Base-by-base conservation (phyloP, 30 jellyfish, hydroid and myxozoan species). In the Calvadosia cruxmelitensis region DNA sequence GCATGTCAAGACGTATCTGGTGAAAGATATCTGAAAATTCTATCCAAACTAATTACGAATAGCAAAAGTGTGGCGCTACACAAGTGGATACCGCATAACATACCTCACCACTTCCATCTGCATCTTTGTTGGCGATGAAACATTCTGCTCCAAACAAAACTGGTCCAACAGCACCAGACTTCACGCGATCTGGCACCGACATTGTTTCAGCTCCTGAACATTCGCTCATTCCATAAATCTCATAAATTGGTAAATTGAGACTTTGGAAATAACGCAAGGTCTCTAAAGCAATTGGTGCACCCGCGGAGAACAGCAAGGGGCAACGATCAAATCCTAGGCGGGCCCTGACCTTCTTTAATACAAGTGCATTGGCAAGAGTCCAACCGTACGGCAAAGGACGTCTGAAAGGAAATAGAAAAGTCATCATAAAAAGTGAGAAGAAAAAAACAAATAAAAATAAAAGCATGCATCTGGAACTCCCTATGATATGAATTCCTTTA, bases 71-170 rank as follows among this genome's bases (percentile, higher is more conserved):
- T n/a, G n/a, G n/a, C n/a, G n/a, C n/a, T n/a, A n/a, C n/a, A n/a
- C n/a, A n/a, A n/a, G n/a, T n/a, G n/a, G n/a, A n/a, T n/a, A n/a
- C n/a, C n/a, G n/a, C n/a, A 57, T 57, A 3, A 32, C 81, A 3
- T 52, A 88, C 97, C 93, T 88, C 97, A 26, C 97, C 97, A 76
- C 95, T 69, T 3, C 97, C 97, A 68, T 88, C 95, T 52, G 52
- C 85, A 68, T 88, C 97, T 33, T 82, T 79, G 50, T 88, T 88
- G 52, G 72, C 75, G 13, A 88, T 77, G 52, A 73, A 80, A 34
- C 68, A n/a, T 64, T 88, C 97, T 23, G 52, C 34, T 20, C 65
- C 75, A 13, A 49, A 33, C 28, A 71, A 23, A 1, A 69, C 67
- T 49, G 73, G 49, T 3, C 97, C 97, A 30, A 80, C 84, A 3